Conservation (phyloP, 2,888 invertebrate species). For the Oligia fasciuncula region DNA sequence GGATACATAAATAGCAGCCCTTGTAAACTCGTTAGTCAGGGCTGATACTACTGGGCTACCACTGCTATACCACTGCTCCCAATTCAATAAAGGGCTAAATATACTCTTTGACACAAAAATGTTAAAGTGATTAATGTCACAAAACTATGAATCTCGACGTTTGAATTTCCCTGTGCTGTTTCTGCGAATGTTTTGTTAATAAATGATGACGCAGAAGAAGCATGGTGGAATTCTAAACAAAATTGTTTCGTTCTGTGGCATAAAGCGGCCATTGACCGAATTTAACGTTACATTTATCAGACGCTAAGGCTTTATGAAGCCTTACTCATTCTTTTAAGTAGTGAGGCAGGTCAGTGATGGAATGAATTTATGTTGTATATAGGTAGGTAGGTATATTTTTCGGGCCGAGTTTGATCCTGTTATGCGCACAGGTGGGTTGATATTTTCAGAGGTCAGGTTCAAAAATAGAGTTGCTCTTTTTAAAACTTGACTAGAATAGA, state of each 20-base stretch:
- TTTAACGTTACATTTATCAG: slow-evolving; percentile 45
- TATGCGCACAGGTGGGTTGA: slow-evolving; percentile 45
- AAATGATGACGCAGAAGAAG: slow-evolving; percentile 52
- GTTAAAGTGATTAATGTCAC: slow-evolving; percentile 39
- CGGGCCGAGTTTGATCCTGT: slow-evolving; percentile 48
- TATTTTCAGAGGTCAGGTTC: slow-evolving; percentile 38
- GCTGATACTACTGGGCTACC: no score
- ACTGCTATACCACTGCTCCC: no score
- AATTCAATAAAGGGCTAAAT: slow-evolving; percentile 31
- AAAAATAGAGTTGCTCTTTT: slow-evolving; percentile 28
- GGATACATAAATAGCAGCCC: no score
- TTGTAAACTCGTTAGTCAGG: no score
- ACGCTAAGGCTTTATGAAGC: slow-evolving; percentile 58
- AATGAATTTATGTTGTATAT: slow-evolving; percentile 36
- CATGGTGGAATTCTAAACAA: slow-evolving; percentile 55
- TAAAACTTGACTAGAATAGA: slow-evolving; percentile 16
- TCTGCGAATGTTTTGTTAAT: slow-evolving; percentile 51
- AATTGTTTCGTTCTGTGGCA: slow-evolving; percentile 39
- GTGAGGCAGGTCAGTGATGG: slow-evolving; percentile 59
- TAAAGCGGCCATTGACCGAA: slow-evolving; percentile 44
- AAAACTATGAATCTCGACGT: slow-evolving; percentile 36
- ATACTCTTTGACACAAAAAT: slow-evolving; percentile 31
- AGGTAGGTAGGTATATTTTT: slow-evolving; percentile 36
- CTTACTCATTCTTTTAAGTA: slow-evolving; percentile 55
- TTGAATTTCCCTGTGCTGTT: slow-evolving; percentile 40